These are phyloP conservation scores for Poeciliopsis presidionis DNA, from an alignment of 2,797 vertebrate species.

Conservation along the genomic window DNA sequence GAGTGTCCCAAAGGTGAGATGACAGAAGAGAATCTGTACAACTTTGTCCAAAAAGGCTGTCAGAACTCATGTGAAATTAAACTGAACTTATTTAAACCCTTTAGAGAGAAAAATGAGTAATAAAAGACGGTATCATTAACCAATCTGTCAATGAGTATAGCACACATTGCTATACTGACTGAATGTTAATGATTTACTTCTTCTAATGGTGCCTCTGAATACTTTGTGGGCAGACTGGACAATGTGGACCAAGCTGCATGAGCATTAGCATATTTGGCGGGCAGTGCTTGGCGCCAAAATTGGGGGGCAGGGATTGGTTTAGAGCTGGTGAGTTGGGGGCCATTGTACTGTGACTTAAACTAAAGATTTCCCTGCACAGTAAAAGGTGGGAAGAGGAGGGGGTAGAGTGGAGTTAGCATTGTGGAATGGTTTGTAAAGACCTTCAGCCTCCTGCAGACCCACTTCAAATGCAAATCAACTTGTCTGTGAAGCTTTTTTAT, in stretches of 20 bases:
- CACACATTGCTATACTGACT: conserved; percentile 25
- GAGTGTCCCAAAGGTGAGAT: conserved; percentile 92
- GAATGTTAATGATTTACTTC: conserved; percentile 62
- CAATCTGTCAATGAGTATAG: conserved; percentile 48
- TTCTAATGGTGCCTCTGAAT: conserved; percentile 27
- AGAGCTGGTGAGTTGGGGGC: conserved; percentile 56
- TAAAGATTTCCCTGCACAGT: conserved; percentile 68
- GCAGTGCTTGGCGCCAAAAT: conserved; percentile 85
- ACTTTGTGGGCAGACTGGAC: conserved; percentile 19
- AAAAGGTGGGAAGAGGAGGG: conserved; percentile 33
- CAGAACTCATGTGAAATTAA: neutral
- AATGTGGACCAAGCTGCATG: conserved; percentile 61
- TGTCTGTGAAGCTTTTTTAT: conserved; percentile 31
- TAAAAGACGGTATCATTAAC: conserved; percentile 64
- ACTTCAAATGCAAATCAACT: conserved; percentile 73
- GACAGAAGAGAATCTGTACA: conserved; percentile 32
- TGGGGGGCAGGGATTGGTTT: conserved; percentile 62
- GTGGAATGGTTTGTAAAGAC: conserved; percentile 55
- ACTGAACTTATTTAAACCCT: neutral
- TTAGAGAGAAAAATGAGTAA: conserved; percentile 11
- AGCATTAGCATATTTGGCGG: conserved; percentile 87
- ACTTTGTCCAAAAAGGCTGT: neutral
- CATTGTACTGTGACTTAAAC: conserved; percentile 72
- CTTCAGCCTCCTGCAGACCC: conserved; percentile 64
- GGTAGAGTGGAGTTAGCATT: conserved; percentile 10